Evolutionary conservation across 2,888 invertebrate genomes (phyloP), one percentile per base, ranked within the genome.

Genomic region (Dryococelus australis): DNA sequence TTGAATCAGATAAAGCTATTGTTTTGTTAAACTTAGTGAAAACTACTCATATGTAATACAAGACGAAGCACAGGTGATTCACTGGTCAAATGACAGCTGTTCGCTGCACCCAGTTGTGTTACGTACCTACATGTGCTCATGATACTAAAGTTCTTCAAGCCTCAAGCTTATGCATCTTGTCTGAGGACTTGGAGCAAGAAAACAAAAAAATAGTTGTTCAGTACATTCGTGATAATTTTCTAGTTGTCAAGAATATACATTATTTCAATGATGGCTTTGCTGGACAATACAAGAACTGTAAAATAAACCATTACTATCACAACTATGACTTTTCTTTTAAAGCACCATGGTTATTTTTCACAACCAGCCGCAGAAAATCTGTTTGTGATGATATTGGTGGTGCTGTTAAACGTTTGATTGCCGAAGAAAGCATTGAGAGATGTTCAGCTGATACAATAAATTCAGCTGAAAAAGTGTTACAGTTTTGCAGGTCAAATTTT

Each of bases 1-100:
- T 27, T 79, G 26, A 24, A 80, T 13, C 80, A 20, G 80, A 80
- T 80, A 26, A 80, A n/a, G 80, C 80, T 80, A 80, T 80, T 80
- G 80, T 80, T 9, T 28, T 80, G 27, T 28, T 80, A 80, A 4
- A 16, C 26, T 80, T 80, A 80, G 80, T 80, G 80, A 80, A 80
- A 80, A n/a, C 80, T 80, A 80, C 26, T 28, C 28, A 13, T 27
- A 47, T 16, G 79, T 80, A n/a, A 80, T 80, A 5, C 80, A 80
- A 80, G 80, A 80, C n/a, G 80, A 80, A 80, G 24, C n/a, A 80
- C 80, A 80, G 24, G n/a, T 13, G 80, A n/a, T n/a, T n/a, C 80
- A 80, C 28, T 80, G 80, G 80, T 27, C 80, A 80, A 26, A 27
- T n/a, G 80, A 79, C 79, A 79, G 79, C 10, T n/a, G 3, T 80